Base-by-base conservation (phyloP, 2,888 invertebrate genomes). In the Meganola albula region DNA sequence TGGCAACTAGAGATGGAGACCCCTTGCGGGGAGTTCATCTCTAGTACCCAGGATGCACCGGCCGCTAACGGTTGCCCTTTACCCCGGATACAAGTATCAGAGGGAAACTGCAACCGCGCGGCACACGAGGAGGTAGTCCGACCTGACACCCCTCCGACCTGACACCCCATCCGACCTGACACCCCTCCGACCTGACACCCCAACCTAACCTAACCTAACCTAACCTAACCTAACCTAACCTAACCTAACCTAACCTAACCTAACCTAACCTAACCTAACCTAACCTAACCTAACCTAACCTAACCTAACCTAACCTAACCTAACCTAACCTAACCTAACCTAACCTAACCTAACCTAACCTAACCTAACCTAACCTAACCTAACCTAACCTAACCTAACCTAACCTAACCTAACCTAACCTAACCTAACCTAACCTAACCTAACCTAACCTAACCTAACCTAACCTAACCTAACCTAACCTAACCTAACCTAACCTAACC, bases 391-490 rank as follows among this genome's bases (percentile, higher is more conserved):
- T 35, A 38, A 34, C 37, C 36, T 36, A 40, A 36, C 35, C 32
- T 34, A 39, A 40, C 32, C 32, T 36, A 36, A 31, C 31, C 36
- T 36, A 36, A 31, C 27, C 31, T 31, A 34, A 34, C 31, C 31
- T 37, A 37, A 40, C 30, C 34, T 37, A 37, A 37, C 33, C 37
- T 40, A 31, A 48, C 46, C 46, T 35, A 50, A 48, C 45, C 46
- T 39, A 42, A 48, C 41, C 44, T 38, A 46, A 48, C 46, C 46
- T 39, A 39, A 50, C 48, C 44, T 44, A 40, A 46, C 47, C 43
- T 43, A 40, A 21, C 4, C 40, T 37, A 37, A 41, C 36, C 34
- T 29, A 37, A 38, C 38, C 32, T 32, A 26, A 38, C 37, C 29
- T 37, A 27, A 23, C 9, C 13, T 10, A 13, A 49, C 47, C 44